Percentiles rank a stretch among this genome's conserved stretches.
These are phyloP conservation scores for Amblyopsis hoosieri DNA, from an alignment of 2,797 vertebrate species.

Conservation along the genomic window DNA sequence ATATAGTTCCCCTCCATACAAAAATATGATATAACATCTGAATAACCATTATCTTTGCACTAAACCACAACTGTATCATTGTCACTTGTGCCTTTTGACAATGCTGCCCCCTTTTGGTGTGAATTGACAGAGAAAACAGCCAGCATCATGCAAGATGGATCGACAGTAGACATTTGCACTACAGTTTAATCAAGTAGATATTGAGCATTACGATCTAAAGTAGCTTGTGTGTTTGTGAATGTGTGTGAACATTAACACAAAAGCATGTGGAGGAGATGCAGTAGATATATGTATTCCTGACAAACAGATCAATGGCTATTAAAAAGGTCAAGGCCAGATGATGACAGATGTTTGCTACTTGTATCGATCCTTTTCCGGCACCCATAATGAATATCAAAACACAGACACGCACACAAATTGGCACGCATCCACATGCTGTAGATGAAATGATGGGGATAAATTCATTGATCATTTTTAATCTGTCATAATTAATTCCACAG, in stretches of 20 bases:
- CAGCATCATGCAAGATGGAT: constrained; percentile 9
- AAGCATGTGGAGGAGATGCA: constrained; percentile 41
- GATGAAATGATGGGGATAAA: constrained; percentile 66
- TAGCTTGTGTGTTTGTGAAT: constrained; percentile 25
- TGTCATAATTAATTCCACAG: constrained; percentile 76
- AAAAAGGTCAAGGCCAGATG: constrained; percentile 76
- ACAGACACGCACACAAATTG: constrained; percentile 25
- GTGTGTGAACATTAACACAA: constrained; percentile 28
- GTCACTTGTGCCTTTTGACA: constrained; percentile 23
- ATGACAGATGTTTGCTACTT: constrained; percentile 69
- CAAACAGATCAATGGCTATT: constrained; percentile 76
- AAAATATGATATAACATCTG: no score
- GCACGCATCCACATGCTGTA: constrained; percentile 11
- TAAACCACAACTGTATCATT: constrained; percentile 4
- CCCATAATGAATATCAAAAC: constrained; percentile 63
- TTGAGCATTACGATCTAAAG: constrained; percentile 61
- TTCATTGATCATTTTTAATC: constrained; percentile 71
- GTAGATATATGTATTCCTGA: constrained; percentile 72
- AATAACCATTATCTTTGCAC: not conserved
- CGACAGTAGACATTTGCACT: constrained; percentile 52
- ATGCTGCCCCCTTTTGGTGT: constrained; percentile 69
- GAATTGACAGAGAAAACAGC: constrained; percentile 9
- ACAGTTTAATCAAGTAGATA: constrained; percentile 73
- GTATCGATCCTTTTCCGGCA: constrained; percentile 64
- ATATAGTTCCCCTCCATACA: no score